These are phyloP conservation scores for Prunella strophiata DNA, from an alignment of 2,797 vertebrate genomes.

Conservation along the genomic window DNA sequence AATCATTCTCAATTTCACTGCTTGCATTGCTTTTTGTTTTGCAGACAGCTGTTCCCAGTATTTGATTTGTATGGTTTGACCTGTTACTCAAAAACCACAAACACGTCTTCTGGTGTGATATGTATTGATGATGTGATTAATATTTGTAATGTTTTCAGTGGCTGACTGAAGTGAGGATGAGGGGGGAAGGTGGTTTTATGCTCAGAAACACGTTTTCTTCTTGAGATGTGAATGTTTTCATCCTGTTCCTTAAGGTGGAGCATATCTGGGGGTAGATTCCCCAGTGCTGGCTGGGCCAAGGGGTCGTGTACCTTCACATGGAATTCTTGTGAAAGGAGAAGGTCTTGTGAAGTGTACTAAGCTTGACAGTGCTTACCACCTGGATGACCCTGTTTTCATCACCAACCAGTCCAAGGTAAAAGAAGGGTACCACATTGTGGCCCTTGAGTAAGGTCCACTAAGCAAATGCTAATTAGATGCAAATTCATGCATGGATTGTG, in stretches of 20 bases:
- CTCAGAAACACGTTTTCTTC: not conserved
- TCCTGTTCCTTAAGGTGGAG: not conserved
- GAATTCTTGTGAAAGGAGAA: not conserved
- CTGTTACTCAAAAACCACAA: not conserved
- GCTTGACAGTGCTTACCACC: not conserved
- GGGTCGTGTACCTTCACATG: rapidly evolving
- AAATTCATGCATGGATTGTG: not conserved
- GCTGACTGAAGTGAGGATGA: not conserved
- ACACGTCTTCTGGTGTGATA: not conserved
- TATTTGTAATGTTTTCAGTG: not conserved
- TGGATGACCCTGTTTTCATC: not conserved
- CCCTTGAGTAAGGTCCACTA: not conserved
- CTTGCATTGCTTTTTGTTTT: not conserved
- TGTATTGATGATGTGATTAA: not conserved
- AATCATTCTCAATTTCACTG: not conserved
- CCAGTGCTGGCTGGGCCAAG: rapidly evolving
- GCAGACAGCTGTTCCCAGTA: not conserved
- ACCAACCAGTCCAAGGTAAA: not conserved
- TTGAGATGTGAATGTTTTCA: not conserved
- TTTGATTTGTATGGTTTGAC: not conserved
- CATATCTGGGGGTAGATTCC: not conserved
- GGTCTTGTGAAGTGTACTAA: not conserved
- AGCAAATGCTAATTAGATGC: not conserved
- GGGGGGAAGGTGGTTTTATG: not conserved
- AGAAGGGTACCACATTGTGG: rapidly evolving